Conservation (phyloP, 1,140 invertebrate genomes). For the Drosophila oshimai region DNA sequence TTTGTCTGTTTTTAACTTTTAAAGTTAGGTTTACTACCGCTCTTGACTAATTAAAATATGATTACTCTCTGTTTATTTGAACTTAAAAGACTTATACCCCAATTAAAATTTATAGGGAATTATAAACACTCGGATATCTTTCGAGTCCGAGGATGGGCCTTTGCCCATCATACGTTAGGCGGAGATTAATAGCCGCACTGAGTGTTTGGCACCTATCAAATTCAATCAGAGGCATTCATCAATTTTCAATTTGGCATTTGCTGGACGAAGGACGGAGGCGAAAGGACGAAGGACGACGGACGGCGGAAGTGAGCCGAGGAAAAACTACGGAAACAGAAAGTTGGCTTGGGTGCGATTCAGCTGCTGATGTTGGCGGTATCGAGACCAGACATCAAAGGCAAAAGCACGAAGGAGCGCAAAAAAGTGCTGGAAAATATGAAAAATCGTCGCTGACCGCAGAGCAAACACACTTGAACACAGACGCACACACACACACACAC, state of each 20-base stretch:
- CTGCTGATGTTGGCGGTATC: constrained; percentile 15
- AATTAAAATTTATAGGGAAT: neutral
- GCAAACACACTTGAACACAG: constrained; percentile 30
- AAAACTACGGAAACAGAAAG: constrained; percentile 54
- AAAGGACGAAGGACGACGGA: neutral
- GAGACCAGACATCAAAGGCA: constrained; percentile 63
- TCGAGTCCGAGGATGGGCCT: neutral
- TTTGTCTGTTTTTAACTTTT: too few relatives aligned
- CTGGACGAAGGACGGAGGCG: constrained; percentile 3
- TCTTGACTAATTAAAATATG: too few relatives aligned
- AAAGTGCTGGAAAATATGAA: constrained; percentile 71
- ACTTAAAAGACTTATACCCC: neutral
- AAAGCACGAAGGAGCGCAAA: constrained; percentile 41
- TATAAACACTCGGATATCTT: neutral
- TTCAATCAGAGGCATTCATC: constrained; percentile 81
- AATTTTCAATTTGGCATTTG: constrained; percentile 80
- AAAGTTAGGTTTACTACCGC: too few relatives aligned
- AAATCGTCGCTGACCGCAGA: constrained; percentile 74
- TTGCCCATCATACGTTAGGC: constrained; percentile 64
- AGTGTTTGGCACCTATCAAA: constrained; percentile 80
- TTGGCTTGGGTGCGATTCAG: constrained; percentile 58
- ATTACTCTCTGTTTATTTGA: too few relatives aligned
- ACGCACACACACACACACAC: constrained; percentile 11
- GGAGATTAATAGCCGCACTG: constrained; percentile 78
- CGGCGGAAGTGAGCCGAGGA: neutral